Base-by-base conservation (phyloP, 2,888 invertebrate genomes). In the Drosophila austrosaltans region DNA sequence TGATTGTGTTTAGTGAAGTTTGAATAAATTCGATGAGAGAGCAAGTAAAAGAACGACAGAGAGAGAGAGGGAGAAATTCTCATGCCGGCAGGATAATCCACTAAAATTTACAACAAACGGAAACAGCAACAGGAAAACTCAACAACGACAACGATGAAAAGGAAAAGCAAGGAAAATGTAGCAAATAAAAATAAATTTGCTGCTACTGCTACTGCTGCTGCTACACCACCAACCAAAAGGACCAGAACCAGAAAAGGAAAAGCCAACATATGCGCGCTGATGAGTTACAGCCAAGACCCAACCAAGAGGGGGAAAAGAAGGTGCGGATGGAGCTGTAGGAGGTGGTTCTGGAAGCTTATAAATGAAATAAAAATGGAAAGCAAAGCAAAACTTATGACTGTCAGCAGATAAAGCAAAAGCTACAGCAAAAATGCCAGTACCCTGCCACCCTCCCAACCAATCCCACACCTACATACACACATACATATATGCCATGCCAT, bases 1-100 rank as follows among this genome's bases (percentile, higher is more conserved):
- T 87, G 89, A 89, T 88, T 89, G 86, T 89, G 86, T 88, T 88
- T 88, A 89, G 89, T 89, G 89, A 89, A 87, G 86, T 87, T 87
- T 89, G 86, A 89, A 89, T 87, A 89, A 87, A 89, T 87, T 83
- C 87, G 72, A 56, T 70, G 76, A 82, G 85, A 61, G 56, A 63
- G 72, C 62, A 30, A 63, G 63, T 12, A 54, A 32, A 56, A 42
- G 56, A 22, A 65, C 48, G 30, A 44, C 40, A 53, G 22, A 6
- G 12, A 30, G 28, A n/a, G 25, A 54, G 54, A 22, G 60, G 44
- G 54, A 25, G 48, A n/a, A 20, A 40, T 63, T 69, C 77, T 68
- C 44, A 75, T 77, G 69, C 72, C 76, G 75, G 59, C 82, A 89
- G 89, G 88, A 89, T 89, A 89, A 90, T 87, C 90, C 87, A 83